Evolutionary conservation across 2,797 vertebrate genomes (phyloP).

Genomic region (Esox lucius): DNA sequence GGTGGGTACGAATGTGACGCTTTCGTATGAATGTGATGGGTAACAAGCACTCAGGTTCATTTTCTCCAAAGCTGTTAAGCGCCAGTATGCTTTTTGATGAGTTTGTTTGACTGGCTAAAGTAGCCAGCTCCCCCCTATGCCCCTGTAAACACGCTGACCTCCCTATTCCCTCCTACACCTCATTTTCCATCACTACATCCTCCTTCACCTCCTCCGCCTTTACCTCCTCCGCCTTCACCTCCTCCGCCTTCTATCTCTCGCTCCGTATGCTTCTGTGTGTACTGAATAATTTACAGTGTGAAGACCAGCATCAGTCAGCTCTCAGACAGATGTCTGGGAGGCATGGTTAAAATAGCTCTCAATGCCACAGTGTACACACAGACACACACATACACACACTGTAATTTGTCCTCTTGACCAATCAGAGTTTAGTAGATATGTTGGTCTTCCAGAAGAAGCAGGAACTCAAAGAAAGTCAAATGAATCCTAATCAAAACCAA

Average conservation of each 20-base stretch:
- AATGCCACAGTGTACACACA: constrained; percentile 23
- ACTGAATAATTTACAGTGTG: constrained; percentile 71
- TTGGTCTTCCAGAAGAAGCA: not conserved
- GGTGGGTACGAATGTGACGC: too few species aligned
- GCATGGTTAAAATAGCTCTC: constrained; percentile 53
- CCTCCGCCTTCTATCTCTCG: constrained; percentile 30
- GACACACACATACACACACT: constrained; percentile 4
- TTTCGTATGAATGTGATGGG: too few species aligned
- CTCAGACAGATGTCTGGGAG: constrained; percentile 47
- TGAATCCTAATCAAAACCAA: not conserved
- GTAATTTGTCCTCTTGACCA: not conserved
- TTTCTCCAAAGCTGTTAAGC: too few species aligned
- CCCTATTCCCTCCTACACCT: constrained; percentile 34
- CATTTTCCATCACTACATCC: constrained; percentile 23
- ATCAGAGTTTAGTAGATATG: not conserved
- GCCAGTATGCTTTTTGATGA: too few species aligned
- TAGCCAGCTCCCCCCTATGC: constrained; percentile 13
- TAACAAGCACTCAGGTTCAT: too few species aligned
- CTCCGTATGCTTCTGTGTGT: constrained; percentile 44
- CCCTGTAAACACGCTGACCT: constrained; percentile 1
- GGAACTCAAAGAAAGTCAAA: not conserved
- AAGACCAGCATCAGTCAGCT: constrained; percentile 49
- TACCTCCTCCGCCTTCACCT: constrained; percentile 43
- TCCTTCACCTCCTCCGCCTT: not conserved
- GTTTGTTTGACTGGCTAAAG: too few species aligned